Evolutionary conservation across 2,888 invertebrate genomes (phyloP).

Genomic region (Cybosia mesomella): DNA sequence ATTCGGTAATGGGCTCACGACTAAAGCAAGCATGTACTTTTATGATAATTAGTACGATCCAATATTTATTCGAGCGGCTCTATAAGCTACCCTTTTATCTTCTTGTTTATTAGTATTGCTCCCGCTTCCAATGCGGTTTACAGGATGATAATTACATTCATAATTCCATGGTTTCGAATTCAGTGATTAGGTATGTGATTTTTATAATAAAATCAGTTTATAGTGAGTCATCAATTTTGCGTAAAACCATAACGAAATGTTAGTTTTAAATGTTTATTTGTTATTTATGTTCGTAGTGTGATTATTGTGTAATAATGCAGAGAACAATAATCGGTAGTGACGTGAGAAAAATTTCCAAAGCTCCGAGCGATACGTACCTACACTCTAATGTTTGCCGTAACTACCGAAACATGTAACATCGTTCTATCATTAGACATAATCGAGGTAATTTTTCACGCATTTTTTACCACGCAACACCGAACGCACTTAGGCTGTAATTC

Average conservation of each 20-base stretch:
- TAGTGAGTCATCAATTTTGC: slow-evolving; percentile 30
- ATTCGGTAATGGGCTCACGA: slow-evolving; percentile 79
- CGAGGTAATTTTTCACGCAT: slow-evolving; percentile 80
- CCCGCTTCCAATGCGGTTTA: slow-evolving; percentile 67
- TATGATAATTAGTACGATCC: slow-evolving; percentile 83
- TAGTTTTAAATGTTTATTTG: slow-evolving; percentile 26
- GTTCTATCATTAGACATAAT: slow-evolving; percentile 76
- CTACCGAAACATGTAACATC: slow-evolving; percentile 70
- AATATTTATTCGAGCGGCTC: slow-evolving; percentile 79
- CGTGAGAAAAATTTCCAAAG: slow-evolving; percentile 61
- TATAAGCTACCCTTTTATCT: slow-evolving; percentile 77
- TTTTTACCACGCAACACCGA: slow-evolving; percentile 74
- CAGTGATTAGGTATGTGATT: slow-evolving; percentile 45
- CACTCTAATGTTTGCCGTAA: slow-evolving; percentile 61
- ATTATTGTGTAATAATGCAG: slow-evolving; percentile 47
- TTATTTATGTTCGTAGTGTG: slow-evolving; percentile 33
- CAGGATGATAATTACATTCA: slow-evolving; percentile 68
- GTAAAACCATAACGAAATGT: slow-evolving; percentile 19
- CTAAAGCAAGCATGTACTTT: slow-evolving; percentile 75
- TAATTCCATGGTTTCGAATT: slow-evolving; percentile 56
- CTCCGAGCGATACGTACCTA: slow-evolving; percentile 61
- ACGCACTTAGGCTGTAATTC: slow-evolving; percentile 72
- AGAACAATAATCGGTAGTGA: slow-evolving; percentile 53
- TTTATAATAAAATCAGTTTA: slow-evolving; percentile 34
- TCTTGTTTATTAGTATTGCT: slow-evolving; percentile 78